phyloP scores from a whole-genome alignment of 2,113 vertebrate genomes.

The Dipodomys spectabilis region DNA sequence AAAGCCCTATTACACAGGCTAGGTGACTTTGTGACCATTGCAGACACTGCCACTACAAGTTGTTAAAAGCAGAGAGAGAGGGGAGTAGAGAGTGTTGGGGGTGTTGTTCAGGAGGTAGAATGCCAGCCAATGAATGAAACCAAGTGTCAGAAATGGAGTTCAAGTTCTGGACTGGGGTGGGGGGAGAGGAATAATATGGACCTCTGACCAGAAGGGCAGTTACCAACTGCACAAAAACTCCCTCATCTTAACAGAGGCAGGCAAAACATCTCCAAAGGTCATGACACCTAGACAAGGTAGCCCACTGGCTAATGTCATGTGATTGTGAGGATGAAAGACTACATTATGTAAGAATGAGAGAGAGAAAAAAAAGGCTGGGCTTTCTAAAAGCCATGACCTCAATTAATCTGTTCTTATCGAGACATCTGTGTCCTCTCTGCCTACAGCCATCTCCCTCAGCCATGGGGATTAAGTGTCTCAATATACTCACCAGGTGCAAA shows the following conservation, averaged over 20 bases:
- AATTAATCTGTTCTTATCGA: fast-evolving
- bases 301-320: not conserved
- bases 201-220: not conserved
- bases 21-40: fast-evolving
- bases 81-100: no score
- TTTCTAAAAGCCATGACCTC: not conserved
- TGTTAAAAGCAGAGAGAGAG: not conserved
- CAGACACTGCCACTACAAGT: no score
- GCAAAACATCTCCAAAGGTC: not conserved
- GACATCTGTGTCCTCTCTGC: not conserved
- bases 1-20: fast-evolving
- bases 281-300: not conserved
- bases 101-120: no score
- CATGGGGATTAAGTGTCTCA: not conserved
- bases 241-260: not conserved
- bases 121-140: no score
- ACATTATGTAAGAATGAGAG: not conserved
- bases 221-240: not conserved
- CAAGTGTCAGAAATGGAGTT: no score
- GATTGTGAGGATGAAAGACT: not conserved
- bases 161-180: no score
- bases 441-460: not conserved
- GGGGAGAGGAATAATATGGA: not conserved
- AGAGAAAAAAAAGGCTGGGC: not conserved
- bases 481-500: no score